Evolutionary conservation across 2,113 vertebrate species (phyloP), one percentile per base, ranked within the genome.

Genomic region (Strix aluco): DNA sequence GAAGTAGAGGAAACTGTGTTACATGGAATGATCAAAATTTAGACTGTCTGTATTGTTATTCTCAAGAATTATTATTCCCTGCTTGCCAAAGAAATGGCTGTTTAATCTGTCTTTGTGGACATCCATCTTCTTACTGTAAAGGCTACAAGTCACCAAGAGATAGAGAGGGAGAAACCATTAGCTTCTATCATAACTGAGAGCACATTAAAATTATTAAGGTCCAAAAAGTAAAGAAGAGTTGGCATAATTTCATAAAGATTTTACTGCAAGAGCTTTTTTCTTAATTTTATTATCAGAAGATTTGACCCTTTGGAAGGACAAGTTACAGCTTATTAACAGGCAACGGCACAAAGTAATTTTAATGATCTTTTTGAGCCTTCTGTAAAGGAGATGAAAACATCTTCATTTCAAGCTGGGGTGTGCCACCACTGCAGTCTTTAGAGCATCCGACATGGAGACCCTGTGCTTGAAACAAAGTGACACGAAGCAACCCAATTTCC

Each of bases 1-100:
- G 96, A 97, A 95, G 62, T 29, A 12, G 42, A 96, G 93, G 91
- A 96, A 95, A 52, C 67, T 66, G 26, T 59, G 10, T 87, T 94
- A 97, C 91, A 92, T 91, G 74, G 49, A 94, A 88, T 85, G 65
- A 90, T 92, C 66, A 95, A 97, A 97, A 86, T 92, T 87, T 73
- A 95, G 81, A 73, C 51, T 2, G 2, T 75, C 63, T 77, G 32
- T 73, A 80, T 91, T 94, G 84, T 90, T 96, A 36, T 34, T 90
- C 81, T 83, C 52, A 95, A 81, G 78, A 95, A 85, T 92, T 95
- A 94, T 87, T 89, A 86, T 85, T 94, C 78, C 16, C 21, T 90
- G 20, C 32, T 79, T 86, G 71, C 71, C 94, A 94, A 54, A 92
- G 32, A 94, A 94, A 34, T 36, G 46, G 15, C 55, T 62, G 29